Base-by-base conservation (phyloP, 2,888 invertebrate genomes). In the Drosophila mimica region DNA sequence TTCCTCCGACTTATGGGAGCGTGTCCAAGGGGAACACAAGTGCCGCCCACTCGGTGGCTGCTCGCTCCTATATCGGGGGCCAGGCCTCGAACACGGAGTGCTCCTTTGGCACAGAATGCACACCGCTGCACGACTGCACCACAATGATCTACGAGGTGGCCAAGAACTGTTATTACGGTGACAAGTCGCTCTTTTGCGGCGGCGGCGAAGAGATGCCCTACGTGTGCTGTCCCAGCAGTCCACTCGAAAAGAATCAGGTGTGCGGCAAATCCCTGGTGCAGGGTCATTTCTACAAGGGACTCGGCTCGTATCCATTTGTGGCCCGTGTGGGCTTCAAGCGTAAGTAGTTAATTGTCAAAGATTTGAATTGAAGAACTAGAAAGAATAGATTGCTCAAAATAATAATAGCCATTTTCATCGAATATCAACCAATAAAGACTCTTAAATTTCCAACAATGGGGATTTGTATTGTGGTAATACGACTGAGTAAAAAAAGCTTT, bases 271-370 rank as follows among this genome's bases (percentile, higher is more conserved):
- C 95, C 17, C 94, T 96, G 93, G 95, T 96, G 4, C 94, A 95
- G 74, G 96, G 95, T 0, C 94, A 94, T 8, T 94, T 94, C 68
- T 96, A 96, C 81, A 94, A 94, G 46, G 96, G 95, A 1, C 92
- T 97, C 9, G 97, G 97, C 2, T 94, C 95, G 0, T 96, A 96
- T 91, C 97, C 97, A 0, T 97, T 96, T 94, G 95, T 96, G 0
- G 96, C 95, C 0, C 94, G 96, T 83, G 94, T 97, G 74, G 97
- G 96, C 38, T 97, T 97, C 86, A 95, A 95, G 87, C 95, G 97
- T 97, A 92, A 94, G 95, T 93, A 30, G 3, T 4, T 20, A 9
- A 31, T 17, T 46, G 25, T 25, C 15, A 25, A 4, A 20, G 13
- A 13, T 9, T n/a, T 15, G 3, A 43, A 20, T 43, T 8, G 2